Evolutionary conservation across 2,888 invertebrate genomes (phyloP).

Genomic region (Malthinus seriepunctatus): DNA sequence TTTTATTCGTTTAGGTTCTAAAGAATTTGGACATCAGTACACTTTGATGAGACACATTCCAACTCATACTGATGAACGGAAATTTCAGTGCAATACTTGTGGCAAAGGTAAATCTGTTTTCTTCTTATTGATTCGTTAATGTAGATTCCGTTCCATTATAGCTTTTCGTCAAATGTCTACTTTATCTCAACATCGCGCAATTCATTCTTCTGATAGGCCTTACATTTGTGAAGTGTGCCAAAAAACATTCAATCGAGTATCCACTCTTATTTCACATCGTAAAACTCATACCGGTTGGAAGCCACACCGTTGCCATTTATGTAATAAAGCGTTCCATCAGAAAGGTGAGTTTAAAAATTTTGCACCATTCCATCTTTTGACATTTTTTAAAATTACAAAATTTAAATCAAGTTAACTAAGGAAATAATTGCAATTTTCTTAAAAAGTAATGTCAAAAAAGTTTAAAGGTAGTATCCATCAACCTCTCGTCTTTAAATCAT

Average conservation of each 20-base stretch:
- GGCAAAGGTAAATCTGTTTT: constrained; percentile 59
- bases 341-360: constrained; percentile 62
- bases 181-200: constrained; percentile 76
- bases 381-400: too few species aligned
- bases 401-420: background rate
- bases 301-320: constrained; percentile 73
- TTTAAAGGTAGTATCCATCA: background rate
- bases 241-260: constrained; percentile 78
- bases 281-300: constrained; percentile 77
- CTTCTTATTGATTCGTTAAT: too few species aligned
- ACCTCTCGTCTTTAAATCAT: background rate
- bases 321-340: constrained; percentile 79
- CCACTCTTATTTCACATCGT: constrained; percentile 78
- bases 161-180: constrained; percentile 76
- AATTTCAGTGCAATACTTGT: constrained; percentile 73
- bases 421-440: background rate
- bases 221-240: constrained; percentile 75
- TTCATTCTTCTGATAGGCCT: constrained; percentile 75
- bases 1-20: constrained; percentile 58
- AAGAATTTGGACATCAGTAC: constrained; percentile 77
- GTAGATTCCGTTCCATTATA: too few species aligned
- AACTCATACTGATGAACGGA: constrained; percentile 76
- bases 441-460: background rate
- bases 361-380: background rate
- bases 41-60: constrained; percentile 76